Percentiles rank a stretch among this genome's conserved stretches.
Conservation (phyloP, 2,113 vertebrate species). For the Shinisaurus crocodilurus region DNA sequence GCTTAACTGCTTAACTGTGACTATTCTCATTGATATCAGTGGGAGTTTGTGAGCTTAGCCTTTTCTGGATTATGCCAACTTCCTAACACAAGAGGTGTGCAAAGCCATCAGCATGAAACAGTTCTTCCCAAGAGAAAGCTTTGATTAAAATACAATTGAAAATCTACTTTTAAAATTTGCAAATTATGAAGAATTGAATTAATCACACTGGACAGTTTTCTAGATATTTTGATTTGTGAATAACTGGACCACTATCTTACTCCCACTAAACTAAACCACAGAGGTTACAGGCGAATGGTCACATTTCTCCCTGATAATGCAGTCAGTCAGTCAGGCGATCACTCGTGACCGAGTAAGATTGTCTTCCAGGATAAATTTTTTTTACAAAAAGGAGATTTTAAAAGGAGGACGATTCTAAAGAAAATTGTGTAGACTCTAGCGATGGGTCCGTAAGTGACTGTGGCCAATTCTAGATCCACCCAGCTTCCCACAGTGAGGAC, state of each 20-base stretch:
- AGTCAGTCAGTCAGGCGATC: too few species aligned
- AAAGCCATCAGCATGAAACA: neutral
- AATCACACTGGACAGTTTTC: neutral
- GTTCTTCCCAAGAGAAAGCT: neutral
- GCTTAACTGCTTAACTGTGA: neutral
- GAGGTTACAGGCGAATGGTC: neutral
- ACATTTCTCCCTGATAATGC: neutral
- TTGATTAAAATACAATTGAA: neutral
- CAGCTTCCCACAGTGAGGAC: too few species aligned
- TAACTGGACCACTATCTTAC: neutral
- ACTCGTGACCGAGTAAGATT: too few species aligned
- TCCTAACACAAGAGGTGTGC: neutral
- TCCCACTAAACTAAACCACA: neutral
- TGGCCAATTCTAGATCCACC: too few species aligned
- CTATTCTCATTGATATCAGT: neutral
- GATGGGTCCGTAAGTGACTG: too few species aligned
- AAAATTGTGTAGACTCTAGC: too few species aligned
- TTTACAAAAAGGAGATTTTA: too few species aligned
- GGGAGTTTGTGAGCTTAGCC: neutral
- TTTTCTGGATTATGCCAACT: neutral
- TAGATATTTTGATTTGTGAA: constrained; percentile 2
- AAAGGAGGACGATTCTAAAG: too few species aligned
- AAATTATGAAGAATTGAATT: neutral
- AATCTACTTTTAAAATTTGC: neutral
- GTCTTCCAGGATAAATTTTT: too few species aligned